Evolutionary conservation across 2,888 invertebrate species (phyloP).

Genomic region (Eretmocerus hayati): DNA sequence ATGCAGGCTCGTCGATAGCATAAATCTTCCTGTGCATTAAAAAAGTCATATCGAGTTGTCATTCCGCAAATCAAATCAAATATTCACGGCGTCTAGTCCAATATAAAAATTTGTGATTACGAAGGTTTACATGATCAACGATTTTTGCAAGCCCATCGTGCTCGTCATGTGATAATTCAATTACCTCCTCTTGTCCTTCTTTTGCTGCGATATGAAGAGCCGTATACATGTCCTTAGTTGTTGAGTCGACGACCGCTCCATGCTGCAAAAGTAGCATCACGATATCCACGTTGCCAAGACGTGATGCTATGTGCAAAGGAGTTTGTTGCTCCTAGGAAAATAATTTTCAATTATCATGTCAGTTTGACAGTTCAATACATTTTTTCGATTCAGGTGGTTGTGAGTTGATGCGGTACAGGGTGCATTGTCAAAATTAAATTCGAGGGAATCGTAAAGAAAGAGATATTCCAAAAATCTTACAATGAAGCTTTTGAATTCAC

Average conservation of each 20-base stretch:
- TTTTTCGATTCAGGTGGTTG: too few relatives aligned
- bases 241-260: constrained; percentile 81
- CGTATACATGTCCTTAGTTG: constrained; percentile 92
- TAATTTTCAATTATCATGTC: too few relatives aligned
- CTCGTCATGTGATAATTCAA: constrained; percentile 21
- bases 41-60: too few relatives aligned
- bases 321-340: constrained; percentile 88
- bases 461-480: too few relatives aligned
- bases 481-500: too few relatives aligned
- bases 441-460: too few relatives aligned
- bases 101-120: constrained; percentile 40
- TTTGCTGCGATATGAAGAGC: constrained; percentile 96
- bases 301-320: constrained; percentile 90
- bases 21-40: too few relatives aligned
- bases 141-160: constrained; percentile 42
- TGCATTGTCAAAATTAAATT: too few relatives aligned
- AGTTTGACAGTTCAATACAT: too few relatives aligned
- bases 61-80: constrained; percentile 38
- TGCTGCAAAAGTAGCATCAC: constrained; percentile 90
- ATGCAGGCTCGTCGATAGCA: too few relatives aligned
- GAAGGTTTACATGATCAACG: constrained; percentile 38
- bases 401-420: too few relatives aligned
- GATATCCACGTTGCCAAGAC: constrained; percentile 93
- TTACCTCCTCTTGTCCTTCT: constrained; percentile 64
- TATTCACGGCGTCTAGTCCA: constrained; percentile 44